phyloP scores from a whole-genome alignment of 2,797 vertebrate species.

The Platalea minor region DNA sequence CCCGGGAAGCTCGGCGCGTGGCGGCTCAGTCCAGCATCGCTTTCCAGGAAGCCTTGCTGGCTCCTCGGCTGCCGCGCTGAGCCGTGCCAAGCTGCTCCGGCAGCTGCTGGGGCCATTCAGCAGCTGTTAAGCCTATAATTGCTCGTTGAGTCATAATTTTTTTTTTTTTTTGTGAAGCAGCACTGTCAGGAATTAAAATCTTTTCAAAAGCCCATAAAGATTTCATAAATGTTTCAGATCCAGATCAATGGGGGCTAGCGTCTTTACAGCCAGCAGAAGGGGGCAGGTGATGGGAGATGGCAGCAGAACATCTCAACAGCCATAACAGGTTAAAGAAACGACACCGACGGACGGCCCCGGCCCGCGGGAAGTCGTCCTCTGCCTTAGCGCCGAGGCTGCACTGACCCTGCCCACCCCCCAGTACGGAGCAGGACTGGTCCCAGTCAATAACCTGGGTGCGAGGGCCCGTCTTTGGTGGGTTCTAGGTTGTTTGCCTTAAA shows the following conservation, averaged over 20 bases:
- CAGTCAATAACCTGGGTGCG: neutral
- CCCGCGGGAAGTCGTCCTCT: rapidly evolving
- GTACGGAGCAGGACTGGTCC: neutral
- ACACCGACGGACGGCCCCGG: rapidly evolving
- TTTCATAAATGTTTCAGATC: slow-evolving; percentile 21
- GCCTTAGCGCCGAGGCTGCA: neutral
- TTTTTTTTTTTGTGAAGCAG: neutral
- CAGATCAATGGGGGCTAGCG: neutral
- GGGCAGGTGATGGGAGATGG: neutral
- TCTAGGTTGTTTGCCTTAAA: neutral
- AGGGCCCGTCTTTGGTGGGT: neutral
- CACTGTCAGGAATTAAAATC: slow-evolving; percentile 51
- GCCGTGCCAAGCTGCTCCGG: neutral
- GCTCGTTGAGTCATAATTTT: slow-evolving; percentile 20
- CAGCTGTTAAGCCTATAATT: slow-evolving; percentile 52
- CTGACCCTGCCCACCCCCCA: neutral
- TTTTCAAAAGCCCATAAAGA: slow-evolving; percentile 28
- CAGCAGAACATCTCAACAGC: neutral
- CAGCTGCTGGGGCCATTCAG: neutral
- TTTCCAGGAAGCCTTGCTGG: neutral
- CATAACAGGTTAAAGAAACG: neutral
- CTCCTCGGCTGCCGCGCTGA: rapidly evolving
- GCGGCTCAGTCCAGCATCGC: neutral
- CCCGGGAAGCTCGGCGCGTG: rapidly evolving
- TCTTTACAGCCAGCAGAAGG: neutral